phyloP scores from a whole-genome alignment of 1,140 invertebrate genomes.

The Dreissena rostriformis region DNA sequence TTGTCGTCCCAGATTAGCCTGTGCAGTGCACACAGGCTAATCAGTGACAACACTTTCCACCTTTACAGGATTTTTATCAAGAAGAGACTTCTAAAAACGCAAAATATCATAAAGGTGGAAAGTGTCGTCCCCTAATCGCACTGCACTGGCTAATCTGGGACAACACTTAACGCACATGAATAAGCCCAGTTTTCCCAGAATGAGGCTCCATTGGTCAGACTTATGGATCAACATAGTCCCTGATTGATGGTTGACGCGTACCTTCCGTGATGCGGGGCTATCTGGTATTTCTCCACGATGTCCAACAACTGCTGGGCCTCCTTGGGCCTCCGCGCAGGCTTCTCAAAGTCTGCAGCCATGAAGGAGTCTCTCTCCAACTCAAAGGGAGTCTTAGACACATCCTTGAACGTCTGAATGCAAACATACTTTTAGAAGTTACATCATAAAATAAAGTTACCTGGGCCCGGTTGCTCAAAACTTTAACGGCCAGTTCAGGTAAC shows the following conservation, averaged over 20 bases:
- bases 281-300: slow-evolving; percentile 71
- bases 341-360: slow-evolving; percentile 38
- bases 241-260: slow-evolving; percentile 47
- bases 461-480: too few relatives aligned
- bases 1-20: too few relatives aligned
- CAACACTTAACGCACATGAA: neutral
- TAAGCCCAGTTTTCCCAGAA: neutral
- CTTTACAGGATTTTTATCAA: too few relatives aligned
- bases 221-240: too few relatives aligned
- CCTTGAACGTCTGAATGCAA: slow-evolving; percentile 77
- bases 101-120: too few relatives aligned
- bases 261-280: slow-evolving; percentile 76
- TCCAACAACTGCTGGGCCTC: slow-evolving; percentile 71
- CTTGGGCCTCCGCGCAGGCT: slow-evolving; percentile 58
- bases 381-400: slow-evolving; percentile 79
- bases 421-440: neutral
- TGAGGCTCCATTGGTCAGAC: neutral
- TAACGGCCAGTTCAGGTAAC: too few relatives aligned
- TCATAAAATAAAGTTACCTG: too few relatives aligned
- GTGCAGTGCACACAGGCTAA: too few relatives aligned
- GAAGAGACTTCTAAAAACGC: too few relatives aligned
- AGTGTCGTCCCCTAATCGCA: too few relatives aligned
- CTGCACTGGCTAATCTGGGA: neutral
- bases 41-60: too few relatives aligned
- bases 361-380: slow-evolving; percentile 70